Conservation (phyloP, 2,797 vertebrate genomes). For the Scyliorhinus canicula region DNA sequence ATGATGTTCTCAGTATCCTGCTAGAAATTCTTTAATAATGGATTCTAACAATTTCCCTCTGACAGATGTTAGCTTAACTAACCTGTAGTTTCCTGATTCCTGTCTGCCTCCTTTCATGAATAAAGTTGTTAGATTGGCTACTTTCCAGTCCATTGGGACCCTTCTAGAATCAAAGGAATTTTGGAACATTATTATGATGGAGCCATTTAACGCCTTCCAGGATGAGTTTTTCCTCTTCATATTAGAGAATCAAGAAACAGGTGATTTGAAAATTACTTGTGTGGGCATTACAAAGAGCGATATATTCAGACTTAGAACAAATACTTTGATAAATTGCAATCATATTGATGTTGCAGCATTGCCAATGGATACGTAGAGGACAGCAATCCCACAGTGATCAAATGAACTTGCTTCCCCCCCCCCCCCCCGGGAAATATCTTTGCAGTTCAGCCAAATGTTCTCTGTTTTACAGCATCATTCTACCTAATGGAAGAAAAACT, state of each 20-base stretch:
- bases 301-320: neutral
- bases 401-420: neutral
- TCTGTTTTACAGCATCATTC: neutral
- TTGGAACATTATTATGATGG: neutral
- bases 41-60: too few species aligned
- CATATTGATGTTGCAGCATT: neutral
- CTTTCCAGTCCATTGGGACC: too few species aligned
- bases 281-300: neutral
- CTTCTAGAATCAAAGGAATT: too few species aligned
- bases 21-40: too few species aligned
- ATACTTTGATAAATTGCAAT: neutral
- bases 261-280: neutral
- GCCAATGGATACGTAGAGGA: slow-evolving; percentile 4
- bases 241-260: neutral
- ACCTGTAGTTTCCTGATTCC: too few species aligned
- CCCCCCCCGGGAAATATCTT: neutral
- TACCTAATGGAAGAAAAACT: neutral
- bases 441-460: neutral
- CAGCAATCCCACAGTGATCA: slow-evolving; percentile 14
- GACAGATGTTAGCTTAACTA: too few species aligned
- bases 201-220: too few species aligned
- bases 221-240: neutral
- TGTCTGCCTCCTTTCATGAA: too few species aligned
- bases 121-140: too few species aligned
- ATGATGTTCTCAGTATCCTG: too few species aligned